Percentiles rank a stretch among this genome's conserved stretches.
Conservation (phyloP, 2,797 vertebrate genomes). For the Salarias fasciatus region DNA sequence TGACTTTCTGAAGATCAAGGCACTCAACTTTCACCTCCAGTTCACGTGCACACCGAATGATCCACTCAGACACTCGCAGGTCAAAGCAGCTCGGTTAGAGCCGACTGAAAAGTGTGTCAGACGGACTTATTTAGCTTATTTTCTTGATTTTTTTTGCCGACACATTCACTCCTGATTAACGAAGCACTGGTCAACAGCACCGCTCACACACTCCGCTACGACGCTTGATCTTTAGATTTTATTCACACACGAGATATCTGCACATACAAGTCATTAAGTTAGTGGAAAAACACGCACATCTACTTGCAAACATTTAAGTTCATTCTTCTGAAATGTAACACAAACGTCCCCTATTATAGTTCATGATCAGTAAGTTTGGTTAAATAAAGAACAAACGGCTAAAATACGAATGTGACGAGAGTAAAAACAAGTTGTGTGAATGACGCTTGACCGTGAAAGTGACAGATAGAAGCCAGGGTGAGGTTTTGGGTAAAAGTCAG, state of each 20-base stretch:
- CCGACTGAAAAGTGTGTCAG: slow-evolving; percentile 6
- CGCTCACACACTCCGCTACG: slow-evolving; percentile 1
- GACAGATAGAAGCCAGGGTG: slow-evolving; percentile 42
- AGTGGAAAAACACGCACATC: slow-evolving; percentile 41
- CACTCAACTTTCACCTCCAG: slow-evolving; percentile 68
- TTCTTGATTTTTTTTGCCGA: slow-evolving; percentile 6
- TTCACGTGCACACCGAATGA: slow-evolving; percentile 42
- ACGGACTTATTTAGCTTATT: slow-evolving; percentile 16
- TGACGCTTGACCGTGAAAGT: slow-evolving; percentile 48
- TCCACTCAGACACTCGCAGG: slow-evolving; percentile 26
- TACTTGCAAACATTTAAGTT: slow-evolving; percentile 7
- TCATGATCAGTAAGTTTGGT: slow-evolving; percentile 27
- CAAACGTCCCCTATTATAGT: slow-evolving; percentile 7
- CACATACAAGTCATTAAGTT: slow-evolving; percentile 33
- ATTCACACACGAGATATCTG: slow-evolving; percentile 14
- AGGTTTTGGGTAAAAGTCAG: slow-evolving; percentile 52
- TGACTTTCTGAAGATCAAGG: slow-evolving; percentile 64
- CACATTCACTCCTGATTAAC: slow-evolving; percentile 26
- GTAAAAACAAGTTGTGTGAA: slow-evolving; percentile 76
- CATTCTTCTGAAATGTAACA: slow-evolving; percentile 1
- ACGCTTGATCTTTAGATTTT: slow-evolving; percentile 9
- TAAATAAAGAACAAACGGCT: slow-evolving; percentile 47
- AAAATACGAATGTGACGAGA: slow-evolving; percentile 77
- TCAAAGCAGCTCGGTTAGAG: slow-evolving; percentile 19
- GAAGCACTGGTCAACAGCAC: slow-evolving; percentile 72